A percentile compares a stretch with the other conserved stretches of the same genome.
These are phyloP conservation scores for Sphecodes monilicornis DNA, from an alignment of 2,888 invertebrate species.

Conservation along the genomic window DNA sequence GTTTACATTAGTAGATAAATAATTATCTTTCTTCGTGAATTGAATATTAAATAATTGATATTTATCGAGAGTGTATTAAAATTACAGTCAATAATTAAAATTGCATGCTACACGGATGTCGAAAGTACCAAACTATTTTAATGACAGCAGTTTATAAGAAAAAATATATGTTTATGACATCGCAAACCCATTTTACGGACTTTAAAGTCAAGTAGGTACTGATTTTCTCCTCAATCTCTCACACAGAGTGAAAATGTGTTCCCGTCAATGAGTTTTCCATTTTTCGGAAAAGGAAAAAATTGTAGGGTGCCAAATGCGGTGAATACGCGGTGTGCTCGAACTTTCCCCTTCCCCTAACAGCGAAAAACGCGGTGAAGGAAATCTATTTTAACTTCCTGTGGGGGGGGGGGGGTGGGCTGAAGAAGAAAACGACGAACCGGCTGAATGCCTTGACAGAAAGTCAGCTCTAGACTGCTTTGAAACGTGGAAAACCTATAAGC, in stretches of 20 bases:
- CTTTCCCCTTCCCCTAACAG: constrained; percentile 1
- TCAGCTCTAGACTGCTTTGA: constrained; percentile 8
- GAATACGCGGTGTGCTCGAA: constrained; percentile 6
- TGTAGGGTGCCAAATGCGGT: neutral
- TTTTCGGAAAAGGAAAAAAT: constrained; percentile 1
- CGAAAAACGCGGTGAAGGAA: constrained; percentile 1
- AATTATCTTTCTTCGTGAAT: no score
- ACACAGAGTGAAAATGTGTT: neutral
- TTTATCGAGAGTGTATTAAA: neutral
- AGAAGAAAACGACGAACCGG: neutral
- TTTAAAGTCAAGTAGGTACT: neutral
- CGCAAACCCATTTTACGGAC: neutral
- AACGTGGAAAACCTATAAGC: constrained; percentile 9
- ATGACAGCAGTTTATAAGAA: neutral
- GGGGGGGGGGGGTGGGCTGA: neutral
- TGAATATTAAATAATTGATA: no score
- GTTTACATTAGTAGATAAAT: no score
- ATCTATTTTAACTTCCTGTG: constrained; percentile 9
- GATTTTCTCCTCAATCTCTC: neutral
- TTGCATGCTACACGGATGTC: no score
- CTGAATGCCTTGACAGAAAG: constrained; percentile 8
- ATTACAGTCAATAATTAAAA: neutral
- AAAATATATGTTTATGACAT: neutral
- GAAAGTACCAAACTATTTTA: no score
- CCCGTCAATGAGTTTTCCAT: neutral